Base-by-base conservation (phyloP, 1,140 invertebrate species). In the Cyphomyrmex costatus region DNA sequence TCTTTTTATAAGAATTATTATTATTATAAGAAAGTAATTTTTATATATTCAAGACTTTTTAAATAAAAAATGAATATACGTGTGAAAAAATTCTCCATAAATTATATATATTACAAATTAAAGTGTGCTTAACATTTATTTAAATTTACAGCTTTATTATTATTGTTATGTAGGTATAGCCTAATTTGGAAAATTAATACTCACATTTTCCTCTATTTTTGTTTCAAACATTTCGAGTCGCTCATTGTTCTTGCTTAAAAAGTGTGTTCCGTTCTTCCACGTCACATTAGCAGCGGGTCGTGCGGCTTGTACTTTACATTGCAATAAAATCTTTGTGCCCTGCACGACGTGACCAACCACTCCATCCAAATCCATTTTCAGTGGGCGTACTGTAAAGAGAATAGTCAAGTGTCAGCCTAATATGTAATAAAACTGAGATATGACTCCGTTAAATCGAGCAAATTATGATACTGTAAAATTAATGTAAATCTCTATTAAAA, bases 201-300 rank as follows among this genome's bases (percentile, higher is more conserved):
- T 95, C 86, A 95, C 95, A 84, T 95, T 94, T 83, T 94, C 92
- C 10, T 90, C 65, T 85, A 93, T 88, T 90, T 92, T 94, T 71
- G 93, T 95, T 42, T 93, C 92, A 85, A 94, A 93, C 91, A 95
- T 93, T 27, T 94, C 92, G 70, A 94, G 90, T 85, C 93, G 92
- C 78, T 92, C 92, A 78, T 92, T 94, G 53, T 96, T 95, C 4
- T 95, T 93, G 30, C 93, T 93, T 33, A 98, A 95, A 16, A 95
- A 92, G n/a, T 96, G 92, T 0, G 97, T 97, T 12, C 97, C 96
- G 92, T 98, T 98, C 95, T 96, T 98, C 98, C 98, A 99, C 49
- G 97, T 97, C 60, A 98, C 96, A 89, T 97, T 97, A 2, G 98
- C 98, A 0, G 97, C 96, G 1, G 98, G 98, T 60, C 97, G 95